Percentiles rank a stretch among this genome's conserved stretches.
phyloP scores from a whole-genome alignment of 2,888 invertebrate species.

The Oasisia sp. region DNA sequence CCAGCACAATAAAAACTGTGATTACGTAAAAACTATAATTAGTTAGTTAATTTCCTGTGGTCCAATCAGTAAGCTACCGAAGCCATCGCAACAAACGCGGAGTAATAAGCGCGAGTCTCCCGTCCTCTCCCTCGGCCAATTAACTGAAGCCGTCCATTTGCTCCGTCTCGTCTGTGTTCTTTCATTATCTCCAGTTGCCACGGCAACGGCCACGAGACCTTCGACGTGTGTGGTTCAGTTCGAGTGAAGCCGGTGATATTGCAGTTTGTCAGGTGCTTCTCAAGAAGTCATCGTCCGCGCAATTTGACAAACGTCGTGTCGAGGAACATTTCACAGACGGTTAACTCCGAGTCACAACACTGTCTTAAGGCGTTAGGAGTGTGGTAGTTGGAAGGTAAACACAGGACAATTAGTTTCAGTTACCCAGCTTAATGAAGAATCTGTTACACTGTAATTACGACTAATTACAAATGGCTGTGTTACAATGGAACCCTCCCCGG shows the following conservation, averaged over 20 bases:
- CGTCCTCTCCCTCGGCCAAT: neutral
- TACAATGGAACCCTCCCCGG: too few species aligned
- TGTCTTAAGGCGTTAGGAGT: neutral
- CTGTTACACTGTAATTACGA: too few species aligned
- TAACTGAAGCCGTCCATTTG: neutral
- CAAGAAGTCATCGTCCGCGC: neutral
- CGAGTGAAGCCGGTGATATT: neutral
- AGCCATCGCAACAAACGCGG: neutral
- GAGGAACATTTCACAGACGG: neutral
- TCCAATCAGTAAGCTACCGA: neutral
- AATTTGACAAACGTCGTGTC: neutral
- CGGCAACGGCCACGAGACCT: neutral
- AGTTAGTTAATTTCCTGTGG: slow-evolving; percentile 4
- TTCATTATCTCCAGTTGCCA: neutral
- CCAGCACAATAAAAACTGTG: neutral
- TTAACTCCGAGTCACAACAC: neutral
- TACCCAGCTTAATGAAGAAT: too few species aligned
- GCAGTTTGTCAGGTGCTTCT: neutral
- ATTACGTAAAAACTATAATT: neutral
- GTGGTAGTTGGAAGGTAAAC: neutral
- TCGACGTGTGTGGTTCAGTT: neutral
- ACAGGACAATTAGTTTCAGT: too few species aligned
- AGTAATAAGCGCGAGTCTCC: neutral
- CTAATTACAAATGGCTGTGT: too few species aligned
- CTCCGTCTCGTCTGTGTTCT: neutral